Evolutionary conservation across 2,888 invertebrate genomes (phyloP).

Genomic region (Andrena fulva): DNA sequence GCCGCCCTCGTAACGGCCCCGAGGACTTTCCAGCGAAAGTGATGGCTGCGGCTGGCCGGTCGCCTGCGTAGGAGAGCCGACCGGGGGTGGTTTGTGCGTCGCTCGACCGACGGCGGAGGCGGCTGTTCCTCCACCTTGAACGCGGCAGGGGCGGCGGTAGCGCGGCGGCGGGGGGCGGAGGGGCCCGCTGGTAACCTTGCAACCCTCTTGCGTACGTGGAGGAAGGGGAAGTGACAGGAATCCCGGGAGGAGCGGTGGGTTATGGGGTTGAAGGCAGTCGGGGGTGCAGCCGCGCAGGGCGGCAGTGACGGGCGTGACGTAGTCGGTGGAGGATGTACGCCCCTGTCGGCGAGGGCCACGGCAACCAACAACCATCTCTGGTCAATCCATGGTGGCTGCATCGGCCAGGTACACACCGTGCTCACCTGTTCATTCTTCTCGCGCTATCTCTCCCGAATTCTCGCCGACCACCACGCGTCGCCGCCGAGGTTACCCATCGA

Average conservation of each 20-base stretch:
- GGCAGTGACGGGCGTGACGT: slow-evolving; percentile 84
- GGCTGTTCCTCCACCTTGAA: slow-evolving; percentile 60
- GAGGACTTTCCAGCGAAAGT: slow-evolving; percentile 78
- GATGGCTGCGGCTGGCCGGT: slow-evolving; percentile 76
- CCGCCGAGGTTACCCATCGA: neutral
- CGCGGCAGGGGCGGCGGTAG: slow-evolving; percentile 37
- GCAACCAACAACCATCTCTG: slow-evolving; percentile 83
- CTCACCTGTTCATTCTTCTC: slow-evolving; percentile 42
- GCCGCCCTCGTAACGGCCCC: slow-evolving; percentile 59
- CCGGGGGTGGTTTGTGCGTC: slow-evolving; percentile 52
- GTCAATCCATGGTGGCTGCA: slow-evolving; percentile 84
- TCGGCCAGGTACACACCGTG: slow-evolving; percentile 80
- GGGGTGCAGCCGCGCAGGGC: slow-evolving; percentile 80
- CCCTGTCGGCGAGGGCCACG: slow-evolving; percentile 83
- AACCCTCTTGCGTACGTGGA: slow-evolving; percentile 79
- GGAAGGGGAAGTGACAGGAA: slow-evolving; percentile 77
- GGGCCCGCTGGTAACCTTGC: slow-evolving; percentile 80
- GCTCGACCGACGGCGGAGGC: slow-evolving; percentile 46
- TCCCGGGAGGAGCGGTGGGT: slow-evolving; percentile 72
- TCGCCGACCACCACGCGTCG: neutral
- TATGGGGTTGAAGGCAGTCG: slow-evolving; percentile 74
- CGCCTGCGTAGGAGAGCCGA: slow-evolving; percentile 70
- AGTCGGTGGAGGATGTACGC: slow-evolving; percentile 84
- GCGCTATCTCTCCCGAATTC: neutral
- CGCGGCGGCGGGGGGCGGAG: slow-evolving; percentile 18